A percentile compares a stretch with the other conserved stretches of the same genome.
Conservation (phyloP, 2,797 vertebrate species). For the Smutsia temminckii region DNA sequence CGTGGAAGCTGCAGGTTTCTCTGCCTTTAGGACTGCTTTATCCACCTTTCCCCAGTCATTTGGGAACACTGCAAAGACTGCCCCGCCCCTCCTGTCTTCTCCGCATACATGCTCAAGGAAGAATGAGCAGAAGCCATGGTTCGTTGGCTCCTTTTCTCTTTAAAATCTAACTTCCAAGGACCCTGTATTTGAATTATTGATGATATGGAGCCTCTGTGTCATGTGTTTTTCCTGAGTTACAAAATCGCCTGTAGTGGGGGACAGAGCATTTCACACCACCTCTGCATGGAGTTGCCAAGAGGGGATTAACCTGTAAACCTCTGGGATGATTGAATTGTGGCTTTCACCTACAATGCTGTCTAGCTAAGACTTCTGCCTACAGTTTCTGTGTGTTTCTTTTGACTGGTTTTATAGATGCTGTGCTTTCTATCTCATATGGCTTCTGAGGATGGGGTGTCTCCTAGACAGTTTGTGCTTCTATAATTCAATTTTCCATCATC, state of each 20-base stretch:
- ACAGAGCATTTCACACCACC: neutral
- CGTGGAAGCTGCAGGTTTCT: conserved; percentile 20
- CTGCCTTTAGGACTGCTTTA: neutral
- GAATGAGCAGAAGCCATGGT: neutral
- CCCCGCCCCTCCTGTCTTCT: fast-evolving
- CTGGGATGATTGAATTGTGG: neutral
- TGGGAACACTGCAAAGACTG: neutral
- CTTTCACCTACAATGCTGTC: neutral
- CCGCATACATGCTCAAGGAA: neutral
- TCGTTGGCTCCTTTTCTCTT: neutral
- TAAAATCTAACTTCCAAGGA: neutral
- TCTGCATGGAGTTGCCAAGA: neutral
- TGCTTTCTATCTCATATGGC: neutral
- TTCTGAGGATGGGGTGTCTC: neutral
- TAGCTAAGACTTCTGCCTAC: neutral
- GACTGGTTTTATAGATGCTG: neutral
- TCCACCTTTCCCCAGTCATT: neutral
- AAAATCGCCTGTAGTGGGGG: neutral
- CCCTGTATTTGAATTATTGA: neutral
- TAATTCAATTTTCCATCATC: neutral
- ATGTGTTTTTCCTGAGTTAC: conserved; percentile 37
- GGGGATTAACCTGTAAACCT: conserved; percentile 8
- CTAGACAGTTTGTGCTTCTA: neutral
- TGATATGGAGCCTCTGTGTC: neutral
- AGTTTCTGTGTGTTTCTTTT: neutral